Evolutionary conservation across 2,113 vertebrate species (phyloP), one percentile per base, ranked within the genome.

Genomic region (Chrysochloris asiatica): DNA sequence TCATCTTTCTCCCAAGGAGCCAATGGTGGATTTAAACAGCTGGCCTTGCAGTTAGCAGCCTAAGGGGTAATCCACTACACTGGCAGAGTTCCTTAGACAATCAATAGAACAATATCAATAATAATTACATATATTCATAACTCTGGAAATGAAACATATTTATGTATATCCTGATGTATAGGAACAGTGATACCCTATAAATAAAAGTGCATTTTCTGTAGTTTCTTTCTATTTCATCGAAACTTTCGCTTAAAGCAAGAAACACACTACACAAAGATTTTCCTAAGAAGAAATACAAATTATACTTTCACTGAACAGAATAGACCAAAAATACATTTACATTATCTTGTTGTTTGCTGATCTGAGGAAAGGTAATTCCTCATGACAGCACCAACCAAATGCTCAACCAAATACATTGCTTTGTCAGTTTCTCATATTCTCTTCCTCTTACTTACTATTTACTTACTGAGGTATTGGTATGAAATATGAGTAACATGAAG

Each of bases 221-320:
- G 59, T 81, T 71, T 17, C 3, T 88, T 83, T 21, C 21, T 85
- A 3, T 50, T 88, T 79, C 41, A 80, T 83, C 54, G n/a, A 19
- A 88, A 69, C 11, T 84, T 88, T 85, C 22, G 8, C 84, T 61
- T 83, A 88, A 85, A 56, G 79, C 11, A 1, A 77, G 13, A 93
- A 65, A 63, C 3, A 50, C 8, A 73, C 8, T 78, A 82, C 4
- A 67, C 0, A 43, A 89, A 63, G 3, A 2, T 11, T 90, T 90
- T 89, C 52, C 45, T 75, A 47, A 59, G 22, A 1, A 85, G 69
- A 89, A 67, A 48, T 9, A 4, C 4, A n/a, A n/a, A n/a, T n/a
- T n/a, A n/a, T n/a, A n/a, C 48, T 30, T 59, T 45, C n/a, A 1
- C 3, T 12, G 45, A 16, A 69, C 30, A n/a, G 0, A 65, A 10